Conservation (phyloP, 2,797 vertebrate genomes). For the Sebastes oblongus region DNA sequence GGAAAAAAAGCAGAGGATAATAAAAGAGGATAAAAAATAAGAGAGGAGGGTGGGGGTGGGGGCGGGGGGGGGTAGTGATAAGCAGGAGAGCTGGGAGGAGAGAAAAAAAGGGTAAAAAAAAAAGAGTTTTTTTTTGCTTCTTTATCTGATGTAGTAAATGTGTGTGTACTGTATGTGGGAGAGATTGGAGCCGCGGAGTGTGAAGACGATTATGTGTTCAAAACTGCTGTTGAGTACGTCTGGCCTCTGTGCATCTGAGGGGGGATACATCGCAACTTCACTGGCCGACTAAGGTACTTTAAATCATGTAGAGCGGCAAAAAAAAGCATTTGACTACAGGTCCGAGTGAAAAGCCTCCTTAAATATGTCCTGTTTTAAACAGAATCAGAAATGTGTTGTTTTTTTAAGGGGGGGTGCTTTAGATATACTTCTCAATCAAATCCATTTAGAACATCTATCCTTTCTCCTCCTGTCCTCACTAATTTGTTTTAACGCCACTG, state of each 20-base stretch:
- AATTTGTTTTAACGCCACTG: too few relatives aligned
- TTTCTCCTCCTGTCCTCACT: not conserved
- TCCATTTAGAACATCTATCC: not conserved
- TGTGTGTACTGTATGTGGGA: constrained; percentile 61
- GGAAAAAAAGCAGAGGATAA: constrained; percentile 65
- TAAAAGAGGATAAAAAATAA: constrained; percentile 68
- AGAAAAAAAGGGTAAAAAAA: constrained; percentile 16
- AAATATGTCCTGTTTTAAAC: not conserved
- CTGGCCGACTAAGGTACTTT: constrained; percentile 12
- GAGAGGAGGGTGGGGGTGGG: constrained; percentile 2
- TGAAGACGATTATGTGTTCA: constrained; percentile 68
- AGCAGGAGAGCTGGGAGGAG: constrained; percentile 49
- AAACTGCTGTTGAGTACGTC: constrained; percentile 45
- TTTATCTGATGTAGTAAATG: constrained; percentile 78
- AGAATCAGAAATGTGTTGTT: not conserved
- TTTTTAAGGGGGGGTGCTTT: not conserved
- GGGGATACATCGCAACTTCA: constrained; percentile 23
- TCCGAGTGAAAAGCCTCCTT: not conserved
- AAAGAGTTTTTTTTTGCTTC: constrained; percentile 21
- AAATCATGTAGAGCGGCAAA: constrained; percentile 25
- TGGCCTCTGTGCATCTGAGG: constrained; percentile 18
- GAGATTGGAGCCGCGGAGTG: constrained; percentile 60
- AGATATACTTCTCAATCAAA: not conserved
- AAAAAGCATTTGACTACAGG: not conserved
- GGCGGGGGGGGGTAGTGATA: constrained; percentile 35